A percentile compares a stretch with the other conserved stretches of the same genome.
Conservation (phyloP, 2,888 invertebrate genomes). For the Caenorhabditis uteleia region DNA sequence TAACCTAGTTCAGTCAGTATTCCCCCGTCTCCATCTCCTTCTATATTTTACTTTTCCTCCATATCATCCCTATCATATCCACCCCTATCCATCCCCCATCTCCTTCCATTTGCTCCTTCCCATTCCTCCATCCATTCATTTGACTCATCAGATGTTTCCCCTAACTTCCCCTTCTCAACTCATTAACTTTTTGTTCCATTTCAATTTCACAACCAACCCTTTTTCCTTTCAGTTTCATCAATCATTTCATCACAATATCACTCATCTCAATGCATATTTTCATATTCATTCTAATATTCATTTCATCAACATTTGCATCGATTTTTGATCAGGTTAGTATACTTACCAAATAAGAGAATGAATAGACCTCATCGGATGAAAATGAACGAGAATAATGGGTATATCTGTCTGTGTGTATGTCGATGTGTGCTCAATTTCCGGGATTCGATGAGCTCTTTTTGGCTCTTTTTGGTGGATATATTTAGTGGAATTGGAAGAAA, state of each 20-base stretch:
- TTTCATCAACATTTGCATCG: conserved; percentile 16
- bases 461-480: neutral
- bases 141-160: too few species aligned
- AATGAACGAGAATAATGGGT: neutral
- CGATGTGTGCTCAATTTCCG: conserved; percentile 24
- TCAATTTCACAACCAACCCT: neutral
- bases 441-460: too few species aligned
- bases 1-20: too few species aligned
- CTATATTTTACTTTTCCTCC: too few species aligned
- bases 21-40: too few species aligned
- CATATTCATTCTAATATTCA: too few species aligned
- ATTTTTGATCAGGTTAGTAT: conserved; percentile 47
- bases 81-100: too few species aligned
- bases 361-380: neutral
- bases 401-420: neutral
- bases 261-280: too few species aligned
- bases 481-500: neutral
- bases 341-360: conserved; percentile 6
- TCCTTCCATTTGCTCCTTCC: too few species aligned
- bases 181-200: conserved; percentile 2
- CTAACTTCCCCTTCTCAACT: neutral
- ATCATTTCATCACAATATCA: too few species aligned
- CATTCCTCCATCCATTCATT: too few species aligned
- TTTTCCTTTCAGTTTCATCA: neutral
- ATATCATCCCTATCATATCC: too few species aligned